A percentile compares a stretch with the other conserved stretches of the same genome.
Evolutionary conservation across 2,113 vertebrate species (phyloP).

Genomic region (Alethe diademata): DNA sequence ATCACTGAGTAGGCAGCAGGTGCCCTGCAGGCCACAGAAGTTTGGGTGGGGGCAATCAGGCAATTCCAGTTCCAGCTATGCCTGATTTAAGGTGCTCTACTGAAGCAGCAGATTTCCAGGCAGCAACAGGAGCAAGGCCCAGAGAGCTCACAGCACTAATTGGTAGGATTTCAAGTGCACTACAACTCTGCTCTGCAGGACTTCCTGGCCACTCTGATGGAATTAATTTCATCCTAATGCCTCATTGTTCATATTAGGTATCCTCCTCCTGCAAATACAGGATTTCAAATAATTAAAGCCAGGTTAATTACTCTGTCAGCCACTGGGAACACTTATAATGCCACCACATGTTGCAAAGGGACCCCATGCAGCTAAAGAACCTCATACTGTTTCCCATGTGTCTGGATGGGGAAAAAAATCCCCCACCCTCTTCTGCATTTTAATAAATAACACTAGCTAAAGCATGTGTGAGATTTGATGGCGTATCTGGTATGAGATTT

Average conservation of each 20-base stretch:
- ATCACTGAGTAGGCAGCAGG: neutral
- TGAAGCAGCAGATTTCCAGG: neutral
- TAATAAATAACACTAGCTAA: neutral
- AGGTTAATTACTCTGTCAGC: conserved; percentile 46
- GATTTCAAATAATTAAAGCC: conserved; percentile 43
- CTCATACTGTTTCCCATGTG: neutral
- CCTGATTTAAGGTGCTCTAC: neutral
- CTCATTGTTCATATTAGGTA: neutral
- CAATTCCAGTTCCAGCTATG: neutral
- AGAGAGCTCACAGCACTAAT: neutral
- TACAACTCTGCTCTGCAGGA: neutral
- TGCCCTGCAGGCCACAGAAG: neutral
- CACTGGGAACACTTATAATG: neutral
- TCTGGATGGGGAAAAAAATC: fast-evolving
- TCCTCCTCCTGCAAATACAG: neutral
- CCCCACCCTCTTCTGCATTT: neutral
- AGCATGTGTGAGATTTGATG: neutral
- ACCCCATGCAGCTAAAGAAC: neutral
- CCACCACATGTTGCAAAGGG: neutral
- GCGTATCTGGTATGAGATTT: neutral
- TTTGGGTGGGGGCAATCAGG: neutral
- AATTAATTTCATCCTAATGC: conserved; percentile 50
- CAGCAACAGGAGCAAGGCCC: neutral
- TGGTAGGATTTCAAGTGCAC: neutral
- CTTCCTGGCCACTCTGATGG: conserved; percentile 3